Base-by-base conservation (phyloP, 2,113 vertebrate genomes). In the Epinephelus fuscoguttatus region DNA sequence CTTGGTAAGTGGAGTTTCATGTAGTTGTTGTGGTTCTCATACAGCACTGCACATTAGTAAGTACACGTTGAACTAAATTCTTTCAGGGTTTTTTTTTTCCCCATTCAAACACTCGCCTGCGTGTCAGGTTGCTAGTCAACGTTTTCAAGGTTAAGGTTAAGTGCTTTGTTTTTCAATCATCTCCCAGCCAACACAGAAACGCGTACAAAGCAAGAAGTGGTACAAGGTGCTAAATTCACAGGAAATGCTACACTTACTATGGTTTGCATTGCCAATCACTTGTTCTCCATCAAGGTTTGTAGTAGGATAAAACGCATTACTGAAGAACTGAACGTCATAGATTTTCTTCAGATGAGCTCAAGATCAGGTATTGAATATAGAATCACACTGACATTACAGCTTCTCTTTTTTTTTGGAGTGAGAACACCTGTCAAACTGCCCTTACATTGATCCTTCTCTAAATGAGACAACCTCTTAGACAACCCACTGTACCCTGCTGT, bases 381-480 rank as follows among this genome's bases (percentile, higher is more conserved):
- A 84, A 78, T 80, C 74, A 82, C 71, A 60, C 84, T 85, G 72
- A 82, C 33, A 84, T 45, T 50, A 70, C 55, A 75, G 64, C 13
- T 77, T 77, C 84, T 67, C 25, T 77, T 81, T 80, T 8, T 8
- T 18, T 50, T 12, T 4, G 14, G 21, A 57, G 17, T 70, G 74
- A 66, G 76, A 79, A 86, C 75, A 88, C 87, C 62, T 81, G 88
- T 77, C 81, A 82, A 69, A 75, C 57, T 62, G 66, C 52, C 45
- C 59, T 14, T 69, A 91, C 45, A 72, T 59, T 14, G 52, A 75
- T 85, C 55, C 37, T 62, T 30, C 30, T 42, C 49, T 78, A 81
- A 87, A 72, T 27, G 12, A 77, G 63, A 79, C 42, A 33, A 71
- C 67, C 63, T 66, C 23, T 2, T 49, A 52, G 70, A 74, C 30